phyloP scores from a whole-genome alignment of 2,113 vertebrate genomes.

The Pachycephala philippinensis region DNA sequence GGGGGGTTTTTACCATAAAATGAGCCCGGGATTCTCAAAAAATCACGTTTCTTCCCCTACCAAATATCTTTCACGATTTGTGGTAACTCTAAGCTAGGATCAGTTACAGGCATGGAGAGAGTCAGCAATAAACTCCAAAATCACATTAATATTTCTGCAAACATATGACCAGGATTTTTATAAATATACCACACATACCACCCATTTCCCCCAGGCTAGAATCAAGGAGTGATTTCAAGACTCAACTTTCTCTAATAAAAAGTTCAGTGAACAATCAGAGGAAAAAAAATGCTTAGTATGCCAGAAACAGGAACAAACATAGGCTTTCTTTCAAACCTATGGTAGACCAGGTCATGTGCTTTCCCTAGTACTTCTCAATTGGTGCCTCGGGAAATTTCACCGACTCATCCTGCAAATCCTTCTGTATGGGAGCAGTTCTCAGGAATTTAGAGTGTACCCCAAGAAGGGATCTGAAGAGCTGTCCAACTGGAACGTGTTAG shows the following conservation, averaged over 20 bases:
- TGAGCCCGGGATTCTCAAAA: neutral
- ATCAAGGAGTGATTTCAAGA: neutral
- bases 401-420: fast-evolving
- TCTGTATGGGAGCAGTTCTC: neutral
- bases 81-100: neutral
- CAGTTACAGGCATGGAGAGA: neutral
- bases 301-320: neutral
- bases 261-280: neutral
- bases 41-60: neutral
- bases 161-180: neutral
- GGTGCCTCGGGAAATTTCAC: neutral
- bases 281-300: neutral
- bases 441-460: neutral
- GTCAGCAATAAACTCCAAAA: neutral
- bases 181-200: neutral
- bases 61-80: neutral
- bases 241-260: neutral
- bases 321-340: neutral
- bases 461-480: neutral
- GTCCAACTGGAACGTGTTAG: neutral
- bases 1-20: neutral
- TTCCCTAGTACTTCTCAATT: neutral
- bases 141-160: neutral
- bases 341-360: neutral
- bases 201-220: neutral